Conservation (phyloP, 92 coral and sea anemone genomes). For the Porites lobata region DNA sequence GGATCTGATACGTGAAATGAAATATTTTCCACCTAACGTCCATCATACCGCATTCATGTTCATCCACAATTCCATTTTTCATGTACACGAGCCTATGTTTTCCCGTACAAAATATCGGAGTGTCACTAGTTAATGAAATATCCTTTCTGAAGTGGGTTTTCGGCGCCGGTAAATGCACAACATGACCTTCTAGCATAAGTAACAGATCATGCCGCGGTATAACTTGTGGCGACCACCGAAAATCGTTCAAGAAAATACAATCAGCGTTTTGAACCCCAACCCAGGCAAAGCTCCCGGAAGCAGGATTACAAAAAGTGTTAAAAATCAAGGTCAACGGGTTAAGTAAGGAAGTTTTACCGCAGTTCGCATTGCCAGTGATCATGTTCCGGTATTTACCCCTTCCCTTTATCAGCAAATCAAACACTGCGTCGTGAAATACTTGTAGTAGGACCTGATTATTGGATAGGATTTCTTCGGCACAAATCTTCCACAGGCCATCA, state of each 20-base stretch:
- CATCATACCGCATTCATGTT: too few species aligned
- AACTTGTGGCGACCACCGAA: background rate
- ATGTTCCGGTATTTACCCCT: too few species aligned
- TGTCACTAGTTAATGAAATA: background rate
- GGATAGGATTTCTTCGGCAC: too few species aligned
- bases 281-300: background rate
- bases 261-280: background rate
- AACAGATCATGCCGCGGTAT: background rate
- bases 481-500: too few species aligned
- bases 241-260: background rate
- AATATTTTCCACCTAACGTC: too few species aligned
- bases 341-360: background rate
- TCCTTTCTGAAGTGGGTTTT: background rate
- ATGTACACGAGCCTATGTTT: background rate
- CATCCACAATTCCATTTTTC: background rate
- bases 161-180: background rate
- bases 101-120: background rate
- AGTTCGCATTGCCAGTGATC: background rate
- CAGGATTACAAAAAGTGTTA: background rate
- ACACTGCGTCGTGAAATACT: too few species aligned
- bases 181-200: background rate
- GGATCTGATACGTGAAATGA: constrained; percentile 1
- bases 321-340: background rate
- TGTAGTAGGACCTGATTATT: too few species aligned
- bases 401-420: too few species aligned